Base-by-base conservation (phyloP, 1,140 invertebrate genomes). In the Apis florea region DNA sequence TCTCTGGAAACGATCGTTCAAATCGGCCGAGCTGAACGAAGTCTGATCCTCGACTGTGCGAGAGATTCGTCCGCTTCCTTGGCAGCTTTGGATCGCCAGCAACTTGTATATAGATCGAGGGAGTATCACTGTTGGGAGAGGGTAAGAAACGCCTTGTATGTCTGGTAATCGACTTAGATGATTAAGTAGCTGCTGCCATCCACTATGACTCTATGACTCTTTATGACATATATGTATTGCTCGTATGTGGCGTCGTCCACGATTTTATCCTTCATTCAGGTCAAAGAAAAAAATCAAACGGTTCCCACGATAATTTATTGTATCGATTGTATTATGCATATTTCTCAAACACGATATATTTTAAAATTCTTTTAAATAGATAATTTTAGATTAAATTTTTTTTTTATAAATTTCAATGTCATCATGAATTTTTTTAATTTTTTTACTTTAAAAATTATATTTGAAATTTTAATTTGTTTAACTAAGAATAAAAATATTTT, bases 1-100 rank as follows among this genome's bases (percentile, higher is more conserved):
- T 53, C 31, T 61, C 15, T 26, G 51, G 26, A 56, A n/a, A n/a
- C n/a, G 47, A 26, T 59, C 40, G 10, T 49, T 51, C 53, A 72
- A 58, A 76, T 84, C 84, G 61, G 59, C 79, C 63, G 63, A 71
- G 71, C 79, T 79, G 81, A 47, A 53, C 70, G 74, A 79, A 83
- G 83, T 83, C 82, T 66, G 73, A 74, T 84, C 63, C 31, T 73
- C 73, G 83, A 84, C 83, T 84, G 82, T 67, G 79, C 58, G 49
- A 49, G 40, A 59, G 51, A 78, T 86, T 63, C 66, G 79, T 56
- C 19, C 79, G 72, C 59, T 72, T 81, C 70, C 69, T 81, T 63
- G 72, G 59, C 63, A 59, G 59, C 31, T 54, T 53, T 51, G 67
- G 58, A 63, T 51, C 67, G 56, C 49, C 56, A 15, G 24, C 59